phyloP scores from a whole-genome alignment of 2,113 vertebrate genomes.

The Miniopterus natalensis region DNA sequence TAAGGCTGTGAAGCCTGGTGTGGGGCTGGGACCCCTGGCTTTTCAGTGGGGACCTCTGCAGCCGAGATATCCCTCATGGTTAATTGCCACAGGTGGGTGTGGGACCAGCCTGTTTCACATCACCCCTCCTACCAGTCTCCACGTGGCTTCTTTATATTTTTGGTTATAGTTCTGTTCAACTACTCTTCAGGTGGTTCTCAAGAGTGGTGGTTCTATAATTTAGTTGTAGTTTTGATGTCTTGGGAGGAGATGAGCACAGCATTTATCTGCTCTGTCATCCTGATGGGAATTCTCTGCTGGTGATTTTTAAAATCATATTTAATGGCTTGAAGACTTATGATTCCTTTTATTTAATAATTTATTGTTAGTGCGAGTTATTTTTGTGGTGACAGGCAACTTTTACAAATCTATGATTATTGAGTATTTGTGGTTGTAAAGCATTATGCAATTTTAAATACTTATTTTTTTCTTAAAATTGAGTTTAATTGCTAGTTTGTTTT shows the following conservation, averaged over 20 bases:
- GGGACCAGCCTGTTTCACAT: background rate
- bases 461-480: constrained; percentile 11
- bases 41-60: background rate
- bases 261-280: background rate
- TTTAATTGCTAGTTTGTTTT: constrained; percentile 51
- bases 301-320: constrained; percentile 46
- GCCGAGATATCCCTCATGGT: background rate
- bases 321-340: constrained; percentile 5
- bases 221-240: background rate
- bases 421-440: background rate
- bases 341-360: constrained; percentile 41
- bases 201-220: background rate
- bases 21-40: background rate
- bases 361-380: constrained; percentile 10
- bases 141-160: background rate
- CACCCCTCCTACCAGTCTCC: background rate
- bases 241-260: background rate
- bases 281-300: background rate
- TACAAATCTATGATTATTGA: background rate
- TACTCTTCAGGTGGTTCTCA: background rate
- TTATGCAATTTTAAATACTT: constrained; percentile 40
- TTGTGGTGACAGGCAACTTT: background rate
- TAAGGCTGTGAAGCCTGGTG: background rate
- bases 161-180: background rate
- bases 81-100: background rate